phyloP scores from a whole-genome alignment of 2,113 vertebrate species.

The Pelusios castaneus region DNA sequence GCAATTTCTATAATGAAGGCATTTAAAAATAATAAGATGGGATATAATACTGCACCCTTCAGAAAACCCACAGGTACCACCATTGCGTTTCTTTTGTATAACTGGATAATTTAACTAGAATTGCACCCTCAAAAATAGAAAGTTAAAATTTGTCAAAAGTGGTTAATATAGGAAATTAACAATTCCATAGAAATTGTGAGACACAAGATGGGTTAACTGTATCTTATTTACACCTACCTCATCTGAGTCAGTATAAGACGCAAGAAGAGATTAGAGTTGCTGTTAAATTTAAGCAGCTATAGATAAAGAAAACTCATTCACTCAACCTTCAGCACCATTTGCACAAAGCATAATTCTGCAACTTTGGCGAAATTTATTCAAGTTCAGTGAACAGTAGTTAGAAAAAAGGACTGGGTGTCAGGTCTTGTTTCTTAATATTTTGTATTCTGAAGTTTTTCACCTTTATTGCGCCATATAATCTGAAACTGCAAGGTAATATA shows the following conservation, averaged over 20 bases:
- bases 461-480: background rate
- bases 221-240: background rate
- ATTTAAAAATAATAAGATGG: background rate
- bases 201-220: background rate
- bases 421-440: background rate
- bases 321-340: background rate
- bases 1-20: background rate
- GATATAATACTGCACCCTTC: background rate
- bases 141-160: background rate
- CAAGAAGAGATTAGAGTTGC: background rate
- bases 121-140: fast-evolving
- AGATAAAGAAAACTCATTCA: background rate
- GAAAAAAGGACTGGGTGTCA: background rate
- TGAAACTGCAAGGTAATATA: background rate
- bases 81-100: background rate
- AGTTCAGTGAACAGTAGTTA: background rate
- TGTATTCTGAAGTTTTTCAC: background rate
- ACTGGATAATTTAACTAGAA: background rate
- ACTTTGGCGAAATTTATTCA: no score
- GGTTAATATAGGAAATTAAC: background rate
- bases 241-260: background rate
- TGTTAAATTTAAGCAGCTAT: background rate
- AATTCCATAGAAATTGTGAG: background rate
- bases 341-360: background rate
- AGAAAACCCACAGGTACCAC: background rate